These are phyloP conservation scores for Mustela nigripes DNA, from an alignment of 2,113 vertebrate genomes.

Conservation along the genomic window DNA sequence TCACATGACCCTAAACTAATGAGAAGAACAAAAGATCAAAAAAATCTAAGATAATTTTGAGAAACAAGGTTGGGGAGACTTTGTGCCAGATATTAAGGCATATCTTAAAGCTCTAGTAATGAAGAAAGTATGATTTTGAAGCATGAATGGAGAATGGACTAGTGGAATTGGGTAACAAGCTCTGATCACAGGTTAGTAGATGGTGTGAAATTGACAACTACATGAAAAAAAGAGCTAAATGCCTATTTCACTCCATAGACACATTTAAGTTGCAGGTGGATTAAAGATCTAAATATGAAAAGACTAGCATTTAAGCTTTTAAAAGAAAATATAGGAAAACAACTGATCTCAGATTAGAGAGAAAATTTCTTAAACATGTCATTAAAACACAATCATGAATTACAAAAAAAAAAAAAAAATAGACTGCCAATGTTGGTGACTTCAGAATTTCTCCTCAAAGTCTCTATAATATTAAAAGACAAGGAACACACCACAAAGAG, in stretches of 20 bases:
- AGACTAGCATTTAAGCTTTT: background rate
- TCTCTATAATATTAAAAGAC: background rate
- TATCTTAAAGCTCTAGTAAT: background rate
- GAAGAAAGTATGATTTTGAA: background rate
- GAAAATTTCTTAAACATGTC: background rate
- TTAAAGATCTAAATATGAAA: background rate
- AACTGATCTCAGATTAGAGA: background rate
- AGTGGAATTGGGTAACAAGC: background rate
- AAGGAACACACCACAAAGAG: background rate
- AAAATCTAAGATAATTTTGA: slow-evolving; percentile 18
- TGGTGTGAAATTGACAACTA: background rate
- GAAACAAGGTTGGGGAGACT: background rate
- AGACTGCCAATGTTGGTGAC: background rate
- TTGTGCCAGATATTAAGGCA: background rate
- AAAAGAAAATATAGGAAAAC: background rate
- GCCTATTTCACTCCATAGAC: background rate
- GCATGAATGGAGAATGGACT: background rate
- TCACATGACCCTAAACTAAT: background rate
- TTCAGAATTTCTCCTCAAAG: background rate
- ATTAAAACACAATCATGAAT: background rate
- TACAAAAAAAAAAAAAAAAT: background rate
- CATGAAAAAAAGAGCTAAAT: background rate
- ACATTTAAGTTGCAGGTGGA: background rate
- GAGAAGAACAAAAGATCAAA: background rate
- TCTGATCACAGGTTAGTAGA: background rate